Evolutionary conservation across 1,140 invertebrate genomes (phyloP).

Genomic region (Temnothorax nylanderi): DNA sequence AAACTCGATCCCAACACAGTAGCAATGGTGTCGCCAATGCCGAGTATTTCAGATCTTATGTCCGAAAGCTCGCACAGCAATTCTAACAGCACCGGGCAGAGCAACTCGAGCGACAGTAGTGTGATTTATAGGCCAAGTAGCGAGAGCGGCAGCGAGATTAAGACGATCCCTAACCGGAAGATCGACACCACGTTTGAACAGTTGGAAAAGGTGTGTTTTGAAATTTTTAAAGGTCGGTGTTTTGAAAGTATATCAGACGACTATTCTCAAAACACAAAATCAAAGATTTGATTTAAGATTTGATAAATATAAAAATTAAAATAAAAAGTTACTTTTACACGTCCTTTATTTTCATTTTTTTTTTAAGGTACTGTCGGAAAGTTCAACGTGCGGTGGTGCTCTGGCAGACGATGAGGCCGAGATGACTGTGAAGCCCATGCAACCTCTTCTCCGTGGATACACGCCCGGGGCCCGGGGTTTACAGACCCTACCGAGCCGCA

Average conservation of each 20-base stretch:
- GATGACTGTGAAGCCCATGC: slow-evolving; percentile 96
- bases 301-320: not conserved
- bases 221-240: too few species aligned
- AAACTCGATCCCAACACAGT: slow-evolving; percentile 88
- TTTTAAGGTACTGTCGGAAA: slow-evolving; percentile 78
- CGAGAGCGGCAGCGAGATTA: slow-evolving; percentile 88
- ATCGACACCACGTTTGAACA: slow-evolving; percentile 82
- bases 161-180: slow-evolving; percentile 87
- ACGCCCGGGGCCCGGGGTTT: slow-evolving; percentile 87
- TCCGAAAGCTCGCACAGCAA: slow-evolving; percentile 88
- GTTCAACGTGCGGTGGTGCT: slow-evolving; percentile 72
- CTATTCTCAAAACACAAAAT: not conserved
- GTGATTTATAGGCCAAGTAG: slow-evolving; percentile 90
- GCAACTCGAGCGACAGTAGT: slow-evolving; percentile 89
- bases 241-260: too few species aligned
- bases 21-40: slow-evolving; percentile 92
- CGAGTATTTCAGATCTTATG: slow-evolving; percentile 85
- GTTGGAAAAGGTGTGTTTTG: slow-evolving; percentile 79
- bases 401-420: slow-evolving; percentile 90
- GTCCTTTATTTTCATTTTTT: not conserved
- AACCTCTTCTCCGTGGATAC: slow-evolving; percentile 93
- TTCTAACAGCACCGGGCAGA: slow-evolving; percentile 87
- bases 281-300: not conserved
- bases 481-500: slow-evolving; percentile 89
- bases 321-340: not conserved